phyloP scores from a whole-genome alignment of 2,888 invertebrate genomes.

The Drosophila mimetica region DNA sequence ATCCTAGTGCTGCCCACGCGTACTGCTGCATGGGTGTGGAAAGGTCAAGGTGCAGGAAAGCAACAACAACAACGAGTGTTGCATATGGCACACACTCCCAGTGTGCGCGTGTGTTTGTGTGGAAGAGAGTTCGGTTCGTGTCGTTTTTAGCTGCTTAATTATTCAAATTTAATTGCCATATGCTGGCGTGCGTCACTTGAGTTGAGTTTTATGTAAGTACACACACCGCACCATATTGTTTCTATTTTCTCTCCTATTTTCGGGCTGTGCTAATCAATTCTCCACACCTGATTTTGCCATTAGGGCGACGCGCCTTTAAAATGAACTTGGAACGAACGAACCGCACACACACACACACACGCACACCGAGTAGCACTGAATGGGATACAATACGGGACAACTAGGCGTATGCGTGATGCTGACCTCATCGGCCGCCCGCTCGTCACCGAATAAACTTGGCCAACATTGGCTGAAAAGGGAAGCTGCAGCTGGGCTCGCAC shows the following conservation, averaged over 20 bases:
- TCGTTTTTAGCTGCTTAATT: slow-evolving; percentile 34
- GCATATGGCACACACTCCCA: slow-evolving; percentile 48
- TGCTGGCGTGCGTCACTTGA: slow-evolving; percentile 53
- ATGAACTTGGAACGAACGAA: slow-evolving; percentile 27
- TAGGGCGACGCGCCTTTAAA: slow-evolving; percentile 39
- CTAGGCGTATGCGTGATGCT: slow-evolving; percentile 51
- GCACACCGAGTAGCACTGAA: slow-evolving; percentile 12
- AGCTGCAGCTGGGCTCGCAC: slow-evolving; percentile 35
- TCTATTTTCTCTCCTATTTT: slow-evolving; percentile 25
- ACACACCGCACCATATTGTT: slow-evolving; percentile 9
- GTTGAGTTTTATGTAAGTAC: slow-evolving; percentile 15
- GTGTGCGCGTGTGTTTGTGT: neutral
- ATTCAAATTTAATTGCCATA: slow-evolving; percentile 58
- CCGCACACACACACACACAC: slow-evolving; percentile 26
- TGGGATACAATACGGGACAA: slow-evolving; percentile 1
- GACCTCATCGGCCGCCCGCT: slow-evolving; percentile 65
- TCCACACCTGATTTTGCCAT: slow-evolving; percentile 48
- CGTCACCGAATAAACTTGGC: slow-evolving; percentile 60
- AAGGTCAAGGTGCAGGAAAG: slow-evolving; percentile 64
- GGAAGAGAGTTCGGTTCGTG: neutral
- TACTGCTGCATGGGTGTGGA: slow-evolving; percentile 36
- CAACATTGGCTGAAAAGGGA: slow-evolving; percentile 10
- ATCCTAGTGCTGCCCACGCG: slow-evolving; percentile 38
- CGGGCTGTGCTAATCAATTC: slow-evolving; percentile 53
- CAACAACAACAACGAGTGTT: slow-evolving; percentile 49